Conservation (phyloP, 2,888 invertebrate species). For the Drosophila meridiana region DNA sequence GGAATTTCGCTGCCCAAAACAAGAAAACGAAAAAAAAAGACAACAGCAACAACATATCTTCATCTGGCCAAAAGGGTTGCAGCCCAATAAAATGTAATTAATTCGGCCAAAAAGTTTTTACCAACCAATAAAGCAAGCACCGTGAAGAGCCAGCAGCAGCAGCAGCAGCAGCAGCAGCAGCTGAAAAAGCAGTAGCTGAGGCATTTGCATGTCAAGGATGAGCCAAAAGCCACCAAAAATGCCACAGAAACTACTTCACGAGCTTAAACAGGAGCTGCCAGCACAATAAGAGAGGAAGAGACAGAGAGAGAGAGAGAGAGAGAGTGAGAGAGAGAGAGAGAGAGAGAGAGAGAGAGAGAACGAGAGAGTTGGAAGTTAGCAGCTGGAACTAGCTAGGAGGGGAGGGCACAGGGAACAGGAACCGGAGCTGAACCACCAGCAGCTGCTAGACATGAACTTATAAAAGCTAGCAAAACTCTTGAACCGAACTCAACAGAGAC, state of each 20-base stretch:
- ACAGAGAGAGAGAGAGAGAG: background rate
- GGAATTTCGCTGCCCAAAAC: slow-evolving; percentile 3
- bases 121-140: slow-evolving; percentile 67
- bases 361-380: background rate
- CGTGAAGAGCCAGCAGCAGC: slow-evolving; percentile 21
- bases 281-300: background rate
- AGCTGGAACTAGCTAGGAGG: background rate
- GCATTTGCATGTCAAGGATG: slow-evolving; percentile 67
- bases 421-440: slow-evolving; percentile 48
- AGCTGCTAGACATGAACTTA: slow-evolving; percentile 77
- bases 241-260: slow-evolving; percentile 45
- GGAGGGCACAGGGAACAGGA: slow-evolving; percentile 16
- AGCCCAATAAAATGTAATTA: slow-evolving; percentile 79
- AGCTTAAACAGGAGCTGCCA: slow-evolving; percentile 32
- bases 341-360: background rate
- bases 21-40: background rate
- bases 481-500: slow-evolving; percentile 30
- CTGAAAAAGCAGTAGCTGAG: background rate
- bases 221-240: slow-evolving; percentile 51
- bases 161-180: slow-evolving; percentile 7
- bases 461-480: slow-evolving; percentile 72
- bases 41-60: background rate
- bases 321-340: background rate
- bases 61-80: slow-evolving; percentile 25
- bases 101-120: slow-evolving; percentile 68